Percentiles rank a stretch among this genome's conserved stretches.
Conservation (phyloP, 1,140 invertebrate genomes). For the Trinorchestia longiramus region DNA sequence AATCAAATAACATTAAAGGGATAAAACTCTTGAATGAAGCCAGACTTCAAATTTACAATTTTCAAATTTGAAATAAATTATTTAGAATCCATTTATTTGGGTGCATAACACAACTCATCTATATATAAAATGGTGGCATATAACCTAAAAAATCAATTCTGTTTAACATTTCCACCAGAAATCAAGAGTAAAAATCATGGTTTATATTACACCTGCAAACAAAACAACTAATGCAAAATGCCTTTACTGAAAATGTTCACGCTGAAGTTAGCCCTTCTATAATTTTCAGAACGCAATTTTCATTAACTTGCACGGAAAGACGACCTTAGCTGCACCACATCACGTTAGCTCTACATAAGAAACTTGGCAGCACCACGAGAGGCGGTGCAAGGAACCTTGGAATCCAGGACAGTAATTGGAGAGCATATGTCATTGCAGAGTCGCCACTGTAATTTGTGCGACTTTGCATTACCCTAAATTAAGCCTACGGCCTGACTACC, state of each 20-base stretch:
- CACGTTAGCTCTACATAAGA: neutral
- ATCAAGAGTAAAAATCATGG: neutral
- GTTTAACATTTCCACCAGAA: neutral
- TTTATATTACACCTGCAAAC: neutral
- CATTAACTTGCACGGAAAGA: neutral
- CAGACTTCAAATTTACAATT: no score
- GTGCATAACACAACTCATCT: no score
- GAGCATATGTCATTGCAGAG: neutral
- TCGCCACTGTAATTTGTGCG: neutral
- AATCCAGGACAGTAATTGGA: neutral
- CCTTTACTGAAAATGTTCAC: neutral
- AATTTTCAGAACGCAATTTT: neutral
- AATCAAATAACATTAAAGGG: no score
- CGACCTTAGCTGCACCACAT: neutral
- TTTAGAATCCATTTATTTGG: no score
- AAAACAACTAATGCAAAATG: neutral
- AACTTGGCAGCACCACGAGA: neutral
- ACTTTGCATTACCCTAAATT: slow-evolving; percentile 9
- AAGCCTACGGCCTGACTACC: neutral
- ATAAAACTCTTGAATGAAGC: no score
- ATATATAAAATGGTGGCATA: neutral
- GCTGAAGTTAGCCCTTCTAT: neutral
- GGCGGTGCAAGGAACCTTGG: neutral
- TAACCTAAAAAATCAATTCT: neutral
- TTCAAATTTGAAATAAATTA: no score